Conservation (phyloP, 2,797 vertebrate species). For the Lepidocolaptes lacrymiger region DNA sequence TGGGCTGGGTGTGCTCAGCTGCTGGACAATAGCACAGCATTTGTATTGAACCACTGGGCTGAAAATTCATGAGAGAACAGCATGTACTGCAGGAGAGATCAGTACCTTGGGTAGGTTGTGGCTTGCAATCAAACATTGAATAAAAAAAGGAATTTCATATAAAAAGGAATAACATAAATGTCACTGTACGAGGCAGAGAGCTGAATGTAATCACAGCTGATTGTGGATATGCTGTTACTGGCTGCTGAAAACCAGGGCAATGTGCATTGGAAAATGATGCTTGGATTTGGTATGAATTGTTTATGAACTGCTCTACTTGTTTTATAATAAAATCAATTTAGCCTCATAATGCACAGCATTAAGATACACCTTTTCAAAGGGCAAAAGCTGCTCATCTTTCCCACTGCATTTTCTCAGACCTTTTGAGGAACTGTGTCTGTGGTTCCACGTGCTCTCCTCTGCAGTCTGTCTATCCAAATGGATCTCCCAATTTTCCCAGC, state of each 20-base stretch:
- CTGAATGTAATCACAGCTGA: neutral
- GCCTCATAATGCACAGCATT: neutral
- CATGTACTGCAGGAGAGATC: neutral
- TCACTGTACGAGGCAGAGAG: neutral
- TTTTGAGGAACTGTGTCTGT: neutral
- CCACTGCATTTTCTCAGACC: neutral
- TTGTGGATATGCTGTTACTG: neutral
- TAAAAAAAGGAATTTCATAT: neutral
- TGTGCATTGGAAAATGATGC: neutral
- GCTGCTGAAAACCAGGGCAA: neutral
- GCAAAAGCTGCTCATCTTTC: neutral
- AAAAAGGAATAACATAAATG: neutral
- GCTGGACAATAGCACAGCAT: neutral
- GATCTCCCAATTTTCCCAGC: neutral
- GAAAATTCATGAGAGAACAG: neutral
- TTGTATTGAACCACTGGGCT: neutral
- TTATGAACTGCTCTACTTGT: neutral
- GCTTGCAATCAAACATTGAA: neutral
- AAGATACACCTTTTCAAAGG: neutral
- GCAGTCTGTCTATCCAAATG: neutral
- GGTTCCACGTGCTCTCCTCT: neutral
- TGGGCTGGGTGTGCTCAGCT: neutral
- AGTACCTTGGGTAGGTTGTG: rapidly evolving
- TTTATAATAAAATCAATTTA: neutral
- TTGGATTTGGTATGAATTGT: neutral